Conservation (phyloP, 2,113 vertebrate genomes). For the Dipodomys merriami region DNA sequence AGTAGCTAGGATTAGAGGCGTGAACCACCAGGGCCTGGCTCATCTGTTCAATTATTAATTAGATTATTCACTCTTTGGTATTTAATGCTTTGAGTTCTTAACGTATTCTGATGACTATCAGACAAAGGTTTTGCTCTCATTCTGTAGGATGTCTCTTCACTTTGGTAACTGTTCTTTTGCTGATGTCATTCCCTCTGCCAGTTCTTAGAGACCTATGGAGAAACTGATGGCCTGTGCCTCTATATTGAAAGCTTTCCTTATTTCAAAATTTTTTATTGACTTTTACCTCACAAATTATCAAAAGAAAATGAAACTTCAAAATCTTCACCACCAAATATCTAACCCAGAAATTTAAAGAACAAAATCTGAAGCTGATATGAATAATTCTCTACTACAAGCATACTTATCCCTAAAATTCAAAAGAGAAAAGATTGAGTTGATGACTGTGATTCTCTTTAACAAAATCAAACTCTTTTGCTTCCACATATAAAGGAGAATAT, state of each 20-base stretch:
- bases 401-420: constrained; percentile 61
- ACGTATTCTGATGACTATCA: too few relatives aligned
- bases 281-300: constrained; percentile 86
- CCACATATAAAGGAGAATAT: background rate
- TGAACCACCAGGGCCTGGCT: too few relatives aligned
- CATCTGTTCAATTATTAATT: too few relatives aligned
- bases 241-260: background rate
- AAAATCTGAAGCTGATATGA: constrained; percentile 78
- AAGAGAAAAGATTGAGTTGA: constrained; percentile 28
- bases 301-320: constrained; percentile 78
- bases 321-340: constrained; percentile 77
- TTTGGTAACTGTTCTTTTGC: too few relatives aligned
- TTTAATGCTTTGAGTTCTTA: too few relatives aligned
- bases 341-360: constrained; percentile 74
- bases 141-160: too few relatives aligned
- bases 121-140: too few relatives aligned
- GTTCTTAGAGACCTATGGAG: too few relatives aligned
- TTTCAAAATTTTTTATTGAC: constrained; percentile 79
- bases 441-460: constrained; percentile 40
- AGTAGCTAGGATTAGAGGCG: too few relatives aligned
- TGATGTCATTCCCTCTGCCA: too few relatives aligned
- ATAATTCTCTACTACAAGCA: constrained; percentile 46
- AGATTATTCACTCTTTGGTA: too few relatives aligned
- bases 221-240: background rate
- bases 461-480: background rate